Conservation (phyloP, 1,140 invertebrate genomes). For the Ephestia elutella region DNA sequence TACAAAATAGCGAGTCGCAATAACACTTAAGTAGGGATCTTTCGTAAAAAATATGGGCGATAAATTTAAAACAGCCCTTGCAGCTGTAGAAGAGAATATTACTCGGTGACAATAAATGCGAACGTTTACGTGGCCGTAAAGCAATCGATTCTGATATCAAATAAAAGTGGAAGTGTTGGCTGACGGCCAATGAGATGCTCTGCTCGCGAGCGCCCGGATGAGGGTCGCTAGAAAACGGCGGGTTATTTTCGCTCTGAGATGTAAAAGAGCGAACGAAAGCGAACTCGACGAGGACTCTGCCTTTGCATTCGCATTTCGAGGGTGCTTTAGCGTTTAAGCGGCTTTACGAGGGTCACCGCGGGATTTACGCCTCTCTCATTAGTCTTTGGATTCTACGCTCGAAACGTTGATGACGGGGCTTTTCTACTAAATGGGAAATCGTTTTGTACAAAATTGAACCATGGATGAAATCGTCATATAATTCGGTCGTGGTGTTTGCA, state of each 20-base stretch:
- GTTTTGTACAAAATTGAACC: not conserved
- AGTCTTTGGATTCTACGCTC: slow-evolving; percentile 14
- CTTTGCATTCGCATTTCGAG: slow-evolving; percentile 44
- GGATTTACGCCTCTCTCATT: slow-evolving; percentile 44
- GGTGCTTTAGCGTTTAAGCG: slow-evolving; percentile 38
- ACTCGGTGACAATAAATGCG: slow-evolving; percentile 55
- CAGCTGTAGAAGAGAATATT: slow-evolving; percentile 39
- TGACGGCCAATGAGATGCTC: slow-evolving; percentile 49
- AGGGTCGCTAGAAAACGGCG: slow-evolving; percentile 38
- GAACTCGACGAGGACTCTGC: slow-evolving; percentile 41
- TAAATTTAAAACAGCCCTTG: slow-evolving; percentile 51
- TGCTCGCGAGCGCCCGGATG: slow-evolving; percentile 29
- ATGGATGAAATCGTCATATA: not conserved
- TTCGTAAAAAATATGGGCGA: slow-evolving; percentile 23
- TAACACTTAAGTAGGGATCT: not conserved
- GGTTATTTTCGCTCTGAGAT: slow-evolving; percentile 43
- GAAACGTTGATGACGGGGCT: slow-evolving; percentile 8
- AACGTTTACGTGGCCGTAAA: slow-evolving; percentile 56
- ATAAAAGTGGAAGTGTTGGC: slow-evolving; percentile 58
- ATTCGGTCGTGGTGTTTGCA: not conserved
- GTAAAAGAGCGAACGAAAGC: slow-evolving; percentile 49
- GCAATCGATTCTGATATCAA: slow-evolving; percentile 54
- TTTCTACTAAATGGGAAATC: not conserved
- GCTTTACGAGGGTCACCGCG: slow-evolving; percentile 28
- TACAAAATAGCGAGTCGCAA: not conserved